Evolutionary conservation across 2,113 vertebrate species (phyloP).

Genomic region (Macroglossus sobrinus): DNA sequence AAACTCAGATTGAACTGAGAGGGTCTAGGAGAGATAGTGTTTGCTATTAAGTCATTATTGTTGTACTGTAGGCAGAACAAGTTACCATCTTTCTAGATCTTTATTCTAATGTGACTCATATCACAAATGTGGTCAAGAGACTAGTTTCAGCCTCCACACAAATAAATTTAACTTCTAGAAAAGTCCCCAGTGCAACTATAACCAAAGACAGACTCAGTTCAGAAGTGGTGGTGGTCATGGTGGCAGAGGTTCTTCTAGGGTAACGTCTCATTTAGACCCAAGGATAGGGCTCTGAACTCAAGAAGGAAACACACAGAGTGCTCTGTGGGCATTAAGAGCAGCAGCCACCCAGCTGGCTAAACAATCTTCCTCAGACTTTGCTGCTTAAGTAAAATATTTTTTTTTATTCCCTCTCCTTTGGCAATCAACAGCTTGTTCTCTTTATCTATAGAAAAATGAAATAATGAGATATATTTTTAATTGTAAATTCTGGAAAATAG

Average conservation of each 20-base stretch:
- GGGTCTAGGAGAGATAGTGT: neutral
- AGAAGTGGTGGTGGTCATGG: neutral
- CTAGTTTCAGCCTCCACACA: constrained; percentile 35
- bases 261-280: neutral
- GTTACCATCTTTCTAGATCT: neutral
- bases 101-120: constrained; percentile 2
- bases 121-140: constrained; percentile 33
- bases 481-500: constrained; percentile 23
- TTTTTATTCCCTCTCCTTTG: neutral
- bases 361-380: neutral
- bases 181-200: constrained; percentile 31
- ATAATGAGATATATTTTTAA: constrained; percentile 11
- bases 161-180: constrained; percentile 53
- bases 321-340: neutral
- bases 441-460: neutral
- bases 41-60: neutral
- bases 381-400: neutral
- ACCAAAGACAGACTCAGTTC: neutral
- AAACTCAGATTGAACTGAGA: constrained; percentile 9
- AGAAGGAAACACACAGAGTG: neutral
- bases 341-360: neutral
- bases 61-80: constrained; percentile 18
- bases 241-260: neutral
- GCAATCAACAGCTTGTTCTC: neutral
- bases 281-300: neutral